Percentiles rank a stretch among this genome's conserved stretches.
These are phyloP conservation scores for Idaea straminata DNA, from an alignment of 2,888 invertebrate genomes.

Conservation along the genomic window DNA sequence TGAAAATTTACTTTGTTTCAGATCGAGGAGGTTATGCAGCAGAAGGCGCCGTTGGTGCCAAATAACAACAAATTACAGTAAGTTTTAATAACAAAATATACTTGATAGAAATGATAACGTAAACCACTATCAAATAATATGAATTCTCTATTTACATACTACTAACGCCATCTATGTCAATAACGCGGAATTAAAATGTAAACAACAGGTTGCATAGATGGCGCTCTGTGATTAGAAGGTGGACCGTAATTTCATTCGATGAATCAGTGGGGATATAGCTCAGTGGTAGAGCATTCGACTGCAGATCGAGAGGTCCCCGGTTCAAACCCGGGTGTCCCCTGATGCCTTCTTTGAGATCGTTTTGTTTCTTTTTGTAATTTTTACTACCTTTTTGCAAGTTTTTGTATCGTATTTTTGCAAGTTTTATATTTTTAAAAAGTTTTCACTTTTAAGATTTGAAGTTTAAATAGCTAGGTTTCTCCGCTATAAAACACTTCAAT, in stretches of 20 bases:
- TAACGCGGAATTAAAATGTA: constrained; percentile 8
- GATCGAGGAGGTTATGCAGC: constrained; percentile 79
- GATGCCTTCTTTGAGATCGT: background rate
- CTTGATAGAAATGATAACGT: background rate
- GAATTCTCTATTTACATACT: constrained; percentile 6
- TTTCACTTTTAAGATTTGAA: too few species aligned
- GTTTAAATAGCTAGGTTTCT: too few species aligned
- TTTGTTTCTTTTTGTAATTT: constrained; percentile 16
- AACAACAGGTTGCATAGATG: constrained; percentile 30
- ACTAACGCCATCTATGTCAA: constrained; percentile 53
- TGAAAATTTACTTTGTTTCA: constrained; percentile 40
- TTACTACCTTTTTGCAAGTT: background rate
- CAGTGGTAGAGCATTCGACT: constrained; percentile 80
- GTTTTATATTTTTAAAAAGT: too few species aligned
- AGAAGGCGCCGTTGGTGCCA: constrained; percentile 75
- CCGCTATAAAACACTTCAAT: too few species aligned
- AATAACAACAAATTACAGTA: constrained; percentile 59
- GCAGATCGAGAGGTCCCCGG: constrained; percentile 80
- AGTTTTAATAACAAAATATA: constrained; percentile 32
- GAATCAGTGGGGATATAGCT: constrained; percentile 67
- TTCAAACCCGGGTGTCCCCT: constrained; percentile 80
- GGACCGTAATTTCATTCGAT: constrained; percentile 32
- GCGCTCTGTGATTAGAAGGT: constrained; percentile 25
- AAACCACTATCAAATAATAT: background rate
- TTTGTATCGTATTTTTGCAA: too few species aligned